Evolutionary conservation across 2,797 vertebrate species (phyloP).

Genomic region (Lagodon rhomboides): DNA sequence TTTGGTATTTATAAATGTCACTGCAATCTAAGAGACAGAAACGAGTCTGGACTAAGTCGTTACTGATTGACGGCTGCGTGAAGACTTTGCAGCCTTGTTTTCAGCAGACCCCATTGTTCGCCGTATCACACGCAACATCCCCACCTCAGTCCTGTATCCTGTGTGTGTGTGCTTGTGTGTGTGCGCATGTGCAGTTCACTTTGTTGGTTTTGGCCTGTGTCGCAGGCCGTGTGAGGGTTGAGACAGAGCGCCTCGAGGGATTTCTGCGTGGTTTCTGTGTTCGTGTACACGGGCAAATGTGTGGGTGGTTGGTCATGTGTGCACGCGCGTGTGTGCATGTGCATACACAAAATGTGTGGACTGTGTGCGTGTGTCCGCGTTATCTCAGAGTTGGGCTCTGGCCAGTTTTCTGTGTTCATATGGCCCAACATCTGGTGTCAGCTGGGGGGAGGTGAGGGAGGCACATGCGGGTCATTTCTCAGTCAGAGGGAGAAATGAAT

Average conservation of each 20-base stretch:
- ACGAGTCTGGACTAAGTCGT: not conserved
- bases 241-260: constrained; percentile 17
- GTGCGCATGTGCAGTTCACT: not conserved
- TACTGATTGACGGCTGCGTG: constrained; percentile 5
- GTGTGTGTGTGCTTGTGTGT: constrained; percentile 32
- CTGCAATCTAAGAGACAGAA: not conserved
- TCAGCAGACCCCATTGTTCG: constrained; percentile 71
- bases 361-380: constrained; percentile 21
- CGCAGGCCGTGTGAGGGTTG: constrained; percentile 11
- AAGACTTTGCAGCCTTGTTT: constrained; percentile 33
- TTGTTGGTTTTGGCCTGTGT: constrained; percentile 50
- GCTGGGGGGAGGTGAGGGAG: constrained; percentile 32
- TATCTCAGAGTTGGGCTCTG: constrained; percentile 62
- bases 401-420: constrained; percentile 37
- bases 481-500: constrained; percentile 61
- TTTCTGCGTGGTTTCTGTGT: constrained; percentile 8
- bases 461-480: constrained; percentile 42
- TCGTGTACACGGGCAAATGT: not conserved
- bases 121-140: constrained; percentile 63
- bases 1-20: not conserved
- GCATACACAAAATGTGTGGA: not conserved
- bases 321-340: not conserved
- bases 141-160: constrained; percentile 60
- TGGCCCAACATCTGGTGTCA: constrained; percentile 62
- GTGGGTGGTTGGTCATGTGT: constrained; percentile 25